Conservation (phyloP, 2,113 vertebrate species). For the Cyphomyrus discorhynchus region DNA sequence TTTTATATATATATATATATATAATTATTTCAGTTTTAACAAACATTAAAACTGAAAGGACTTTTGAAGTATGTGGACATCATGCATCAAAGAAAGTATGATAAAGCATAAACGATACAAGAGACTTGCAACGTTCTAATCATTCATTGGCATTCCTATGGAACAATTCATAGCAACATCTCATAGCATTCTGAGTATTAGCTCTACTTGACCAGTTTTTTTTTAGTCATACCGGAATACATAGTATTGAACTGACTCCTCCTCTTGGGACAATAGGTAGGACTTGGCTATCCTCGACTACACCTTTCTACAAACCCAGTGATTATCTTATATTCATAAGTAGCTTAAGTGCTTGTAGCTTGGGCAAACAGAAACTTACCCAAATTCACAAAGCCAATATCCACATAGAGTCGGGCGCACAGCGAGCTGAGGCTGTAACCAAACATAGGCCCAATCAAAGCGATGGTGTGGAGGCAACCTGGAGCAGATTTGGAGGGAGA, state of each 20-base stretch:
- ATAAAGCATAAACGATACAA: background rate
- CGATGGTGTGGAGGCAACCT: conserved; percentile 75
- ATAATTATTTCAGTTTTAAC: no score
- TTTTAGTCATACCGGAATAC: background rate
- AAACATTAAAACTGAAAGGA: background rate
- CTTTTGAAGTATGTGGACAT: background rate
- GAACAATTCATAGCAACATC: background rate
- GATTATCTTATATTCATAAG: background rate
- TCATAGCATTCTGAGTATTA: background rate
- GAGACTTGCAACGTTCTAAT: background rate
- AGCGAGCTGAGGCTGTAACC: conserved; percentile 77
- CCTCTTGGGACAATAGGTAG: background rate
- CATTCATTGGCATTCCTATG: background rate
- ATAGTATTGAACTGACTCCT: background rate
- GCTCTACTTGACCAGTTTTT: background rate
- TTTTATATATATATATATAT: no score
- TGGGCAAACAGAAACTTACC: conserved; percentile 56
- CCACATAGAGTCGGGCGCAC: conserved; percentile 76
- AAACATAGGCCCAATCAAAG: conserved; percentile 76
- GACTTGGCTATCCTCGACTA: background rate
- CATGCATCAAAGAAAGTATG: background rate
- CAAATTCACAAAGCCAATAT: conserved; percentile 72
- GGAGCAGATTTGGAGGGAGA: background rate
- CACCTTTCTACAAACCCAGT: background rate
- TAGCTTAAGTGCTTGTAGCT: background rate